These are phyloP conservation scores for Lanistes nyassanus DNA, from an alignment of 1,140 invertebrate species.

Conservation along the genomic window DNA sequence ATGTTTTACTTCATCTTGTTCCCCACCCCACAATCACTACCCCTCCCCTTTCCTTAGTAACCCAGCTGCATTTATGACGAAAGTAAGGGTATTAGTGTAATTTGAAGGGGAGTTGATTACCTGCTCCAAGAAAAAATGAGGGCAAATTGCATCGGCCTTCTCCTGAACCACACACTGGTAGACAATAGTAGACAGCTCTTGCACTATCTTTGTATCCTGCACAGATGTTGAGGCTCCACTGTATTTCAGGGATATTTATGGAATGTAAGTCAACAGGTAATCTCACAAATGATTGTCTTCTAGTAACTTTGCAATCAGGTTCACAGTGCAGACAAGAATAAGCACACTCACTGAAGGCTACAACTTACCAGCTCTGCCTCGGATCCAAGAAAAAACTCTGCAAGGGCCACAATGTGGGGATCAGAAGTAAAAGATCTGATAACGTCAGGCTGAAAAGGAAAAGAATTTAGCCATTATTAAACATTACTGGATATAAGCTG, in stretches of 20 bases:
- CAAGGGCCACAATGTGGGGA: constrained; percentile 69
- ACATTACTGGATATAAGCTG: too few species aligned
- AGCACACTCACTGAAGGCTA: background rate
- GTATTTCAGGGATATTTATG: background rate
- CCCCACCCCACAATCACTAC: too few species aligned
- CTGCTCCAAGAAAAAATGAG: constrained; percentile 65
- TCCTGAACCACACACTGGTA: constrained; percentile 90
- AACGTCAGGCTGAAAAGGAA: constrained; percentile 67
- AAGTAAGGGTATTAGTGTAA: too few species aligned
- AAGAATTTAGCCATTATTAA: too few species aligned
- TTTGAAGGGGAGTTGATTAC: constrained; percentile 36
- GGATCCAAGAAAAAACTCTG: constrained; percentile 71
- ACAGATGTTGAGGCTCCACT: background rate
- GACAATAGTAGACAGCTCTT: constrained; percentile 79
- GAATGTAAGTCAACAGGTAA: background rate
- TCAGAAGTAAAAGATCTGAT: constrained; percentile 72
- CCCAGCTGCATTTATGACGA: too few species aligned
- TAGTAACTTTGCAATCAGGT: background rate
- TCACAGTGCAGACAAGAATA: background rate
- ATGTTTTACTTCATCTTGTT: too few species aligned
- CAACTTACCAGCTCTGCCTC: constrained; percentile 20
- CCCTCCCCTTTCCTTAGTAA: too few species aligned
- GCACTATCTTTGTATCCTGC: constrained; percentile 66
- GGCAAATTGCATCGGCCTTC: constrained; percentile 81
- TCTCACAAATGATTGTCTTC: too few species aligned